Percentiles rank a stretch among this genome's conserved stretches.
phyloP scores from a whole-genome alignment of 2,113 vertebrate species.

The Cephalopholis sonnerati region DNA sequence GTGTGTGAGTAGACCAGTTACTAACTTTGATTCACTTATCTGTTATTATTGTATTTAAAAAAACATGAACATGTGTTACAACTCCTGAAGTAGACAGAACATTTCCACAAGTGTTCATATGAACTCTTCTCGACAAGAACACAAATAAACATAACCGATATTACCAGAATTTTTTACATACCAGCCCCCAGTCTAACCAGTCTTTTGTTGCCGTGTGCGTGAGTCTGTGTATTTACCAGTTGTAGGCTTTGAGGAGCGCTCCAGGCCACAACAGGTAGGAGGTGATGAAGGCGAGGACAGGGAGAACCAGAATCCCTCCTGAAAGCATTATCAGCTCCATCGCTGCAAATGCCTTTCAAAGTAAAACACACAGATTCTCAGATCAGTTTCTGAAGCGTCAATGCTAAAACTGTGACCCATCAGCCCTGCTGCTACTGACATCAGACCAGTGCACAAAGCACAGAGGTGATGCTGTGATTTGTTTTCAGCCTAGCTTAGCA shows the following conservation, averaged over 20 bases:
- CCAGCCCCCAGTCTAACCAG: no score
- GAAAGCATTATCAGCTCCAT: slow-evolving; percentile 91
- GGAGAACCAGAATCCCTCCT: slow-evolving; percentile 88
- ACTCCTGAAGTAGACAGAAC: no score
- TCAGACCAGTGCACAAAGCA: no score
- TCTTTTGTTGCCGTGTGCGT: neutral
- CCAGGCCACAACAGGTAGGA: slow-evolving; percentile 92
- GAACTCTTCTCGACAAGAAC: no score
- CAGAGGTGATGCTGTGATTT: neutral
- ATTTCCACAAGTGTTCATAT: no score
- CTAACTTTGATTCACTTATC: no score
- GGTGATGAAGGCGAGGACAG: slow-evolving; percentile 89
- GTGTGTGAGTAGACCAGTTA: no score
- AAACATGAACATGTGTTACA: no score
- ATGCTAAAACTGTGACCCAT: neutral
- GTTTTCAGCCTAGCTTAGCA: neutral
- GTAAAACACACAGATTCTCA: neutral
- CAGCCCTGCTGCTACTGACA: no score
- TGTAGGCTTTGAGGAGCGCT: slow-evolving; percentile 89
- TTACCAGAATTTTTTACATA: no score
- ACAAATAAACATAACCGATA: no score
- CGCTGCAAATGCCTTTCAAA: slow-evolving; percentile 15
- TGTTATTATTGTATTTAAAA: no score
- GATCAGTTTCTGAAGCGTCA: neutral
- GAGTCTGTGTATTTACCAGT: slow-evolving; percentile 88